Base-by-base conservation (phyloP, 2,113 vertebrate genomes). In the Cervus canadensis region DNA sequence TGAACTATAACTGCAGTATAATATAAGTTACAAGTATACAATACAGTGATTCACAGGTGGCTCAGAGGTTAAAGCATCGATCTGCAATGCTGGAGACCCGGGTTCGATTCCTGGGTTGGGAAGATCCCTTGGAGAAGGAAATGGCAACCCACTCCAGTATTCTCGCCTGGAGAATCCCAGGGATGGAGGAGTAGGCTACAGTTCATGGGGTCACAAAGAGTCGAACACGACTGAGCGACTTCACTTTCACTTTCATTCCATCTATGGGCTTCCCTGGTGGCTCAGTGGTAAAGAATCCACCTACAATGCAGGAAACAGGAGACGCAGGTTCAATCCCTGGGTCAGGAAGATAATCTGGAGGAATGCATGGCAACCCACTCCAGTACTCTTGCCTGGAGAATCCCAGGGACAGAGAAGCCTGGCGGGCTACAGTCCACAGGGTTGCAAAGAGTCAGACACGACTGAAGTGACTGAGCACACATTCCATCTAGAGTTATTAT, bases 221-320 rank as follows among this genome's bases (percentile, higher is more conserved):
- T 25, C 3, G 4, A 21, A 40, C 67, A 74, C 0, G 4, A 74
- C 67, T 25, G n/a, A 40, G n/a, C 0, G 19, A 19, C n/a, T 71
- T 67, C 62, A n/a, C 16, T n/a, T 64, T 67, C 62, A n/a, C 33
- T 67, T 67, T 67, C 62, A 67, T n/a, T 19, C 33, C 62, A 67
- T 67, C 62, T 67, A 10, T 10, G 33, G 62, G 62, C 16, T 67
- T 67, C 33, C 33, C 62, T 67, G 16, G 62, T 0, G 33, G 33
- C 62, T 67, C 16, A 67, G 3, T 19, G 62, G 62, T n/a, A 67
- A 67, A 67, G 62, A 67, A 67, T 67, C 33, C 33, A 2, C 62
- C 33, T 67, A 67, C 16, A 67, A 2, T n/a, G 62, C 16, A 67
- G 62, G 16, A 67, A 17, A 67, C 62, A 9, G 62, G 33, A 67